Conservation (phyloP, 2,888 invertebrate genomes). For the Plebejus anna region DNA sequence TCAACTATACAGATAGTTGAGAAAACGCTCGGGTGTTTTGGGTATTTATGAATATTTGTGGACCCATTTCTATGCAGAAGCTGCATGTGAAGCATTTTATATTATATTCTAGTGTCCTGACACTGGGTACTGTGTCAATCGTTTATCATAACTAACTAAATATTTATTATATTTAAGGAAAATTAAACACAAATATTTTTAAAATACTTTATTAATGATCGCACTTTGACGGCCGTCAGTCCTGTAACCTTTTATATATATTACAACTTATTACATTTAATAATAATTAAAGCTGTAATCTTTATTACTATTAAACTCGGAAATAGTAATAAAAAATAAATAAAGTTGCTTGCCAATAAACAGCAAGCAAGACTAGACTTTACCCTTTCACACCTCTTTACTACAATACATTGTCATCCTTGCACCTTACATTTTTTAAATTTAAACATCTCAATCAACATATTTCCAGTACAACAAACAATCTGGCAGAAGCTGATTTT, state of each 20-base stretch:
- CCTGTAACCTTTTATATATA: not conserved
- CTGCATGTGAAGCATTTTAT: too few relatives aligned
- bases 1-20: too few relatives aligned
- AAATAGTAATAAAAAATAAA: constrained; percentile 33
- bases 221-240: constrained; percentile 18
- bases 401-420: not conserved
- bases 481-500: not conserved
- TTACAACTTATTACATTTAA: not conserved
- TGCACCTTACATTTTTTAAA: not conserved
- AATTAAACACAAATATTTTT: not conserved
- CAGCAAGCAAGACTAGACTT: constrained; percentile 31
- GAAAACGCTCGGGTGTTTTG: too few relatives aligned
- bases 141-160: not conserved
- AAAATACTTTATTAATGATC: constrained; percentile 12
- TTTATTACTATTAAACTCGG: constrained; percentile 30
- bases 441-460: not conserved
- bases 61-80: too few relatives aligned
- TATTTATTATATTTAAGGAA: not conserved
- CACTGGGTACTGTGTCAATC: too few relatives aligned
- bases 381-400: not conserved
- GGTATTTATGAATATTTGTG: too few relatives aligned
- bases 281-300: not conserved
- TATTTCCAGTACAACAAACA: not conserved
- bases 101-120: too few relatives aligned
- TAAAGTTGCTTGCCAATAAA: not conserved